Base-by-base conservation (phyloP, 2,797 vertebrate genomes). In the Alosa sapidissima region DNA sequence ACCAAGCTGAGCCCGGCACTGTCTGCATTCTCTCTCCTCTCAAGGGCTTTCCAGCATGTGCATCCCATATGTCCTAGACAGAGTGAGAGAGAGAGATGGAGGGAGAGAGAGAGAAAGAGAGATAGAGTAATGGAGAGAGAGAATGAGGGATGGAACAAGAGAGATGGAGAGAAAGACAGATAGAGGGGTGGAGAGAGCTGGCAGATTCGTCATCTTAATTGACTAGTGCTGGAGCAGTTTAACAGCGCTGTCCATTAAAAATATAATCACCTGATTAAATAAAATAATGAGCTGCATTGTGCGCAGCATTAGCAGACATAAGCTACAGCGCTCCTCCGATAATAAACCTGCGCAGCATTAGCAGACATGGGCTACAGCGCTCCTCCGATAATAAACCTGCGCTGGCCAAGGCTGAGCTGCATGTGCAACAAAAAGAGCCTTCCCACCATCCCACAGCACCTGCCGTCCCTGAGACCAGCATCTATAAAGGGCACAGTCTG, bases 201-300 rank as follows among this genome's bases (percentile, higher is more conserved):
- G 33, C 33, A 14, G 28, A 72, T 72, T 72, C 11, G 65, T 72
- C 65, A 72, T 72, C 65, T 36, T 72, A 72, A 72, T 72, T 72
- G 65, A 41, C 65, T 36, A 41, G 1, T 72, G 33, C 65, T 72
- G 16, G 28, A 72, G 65, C 33, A 33, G 65, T 72, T 72, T 36
- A 72, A 9, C 28, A 41, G 33, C 36, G 33, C 33, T 72, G 33
- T 41, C 65, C 33, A 72, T 72, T 72, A 72, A 72, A 41, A 72
- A 16, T 36, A 36, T 72, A 72, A 72, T 41, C 33, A 72, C 65
- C 65, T 72, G 65, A 72, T 72, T 72, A 41, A 41, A 19, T 72
- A 14, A 41, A 41, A 41, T 72, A 41, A 72, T 72, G 33, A 72
- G 65, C 11, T 72, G 65, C 11, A 72, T 16, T 72, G 65, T 16